A percentile compares a stretch with the other conserved stretches of the same genome.
Evolutionary conservation across 2,797 vertebrate genomes (phyloP).

Genomic region (Poecilia velifera): DNA sequence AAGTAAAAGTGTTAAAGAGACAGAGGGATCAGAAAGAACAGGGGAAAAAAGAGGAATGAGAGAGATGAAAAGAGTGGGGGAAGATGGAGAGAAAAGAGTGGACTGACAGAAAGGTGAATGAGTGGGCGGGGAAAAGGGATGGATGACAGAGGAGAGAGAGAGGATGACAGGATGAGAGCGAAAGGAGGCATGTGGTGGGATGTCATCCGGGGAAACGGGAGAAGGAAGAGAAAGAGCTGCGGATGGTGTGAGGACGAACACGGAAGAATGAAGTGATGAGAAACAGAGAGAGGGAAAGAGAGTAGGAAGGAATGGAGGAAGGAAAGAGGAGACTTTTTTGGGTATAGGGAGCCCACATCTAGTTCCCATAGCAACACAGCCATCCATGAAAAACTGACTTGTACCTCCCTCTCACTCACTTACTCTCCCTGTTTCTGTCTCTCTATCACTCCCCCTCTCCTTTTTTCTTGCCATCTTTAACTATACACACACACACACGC

Average conservation of each 20-base stretch:
- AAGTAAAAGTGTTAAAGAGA: constrained; percentile 86
- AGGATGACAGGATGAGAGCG: constrained; percentile 37
- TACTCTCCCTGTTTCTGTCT: constrained; percentile 68
- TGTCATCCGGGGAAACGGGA: constrained; percentile 51
- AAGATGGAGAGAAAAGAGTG: constrained; percentile 28
- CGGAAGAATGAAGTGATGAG: constrained; percentile 67
- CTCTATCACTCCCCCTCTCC: constrained; percentile 68
- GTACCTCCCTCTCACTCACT: constrained; percentile 76
- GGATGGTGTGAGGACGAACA: constrained; percentile 53
- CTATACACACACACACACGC: constrained; percentile 58
- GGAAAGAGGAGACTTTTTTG: constrained; percentile 81
- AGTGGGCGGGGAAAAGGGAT: constrained; percentile 36
- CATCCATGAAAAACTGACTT: constrained; percentile 84
- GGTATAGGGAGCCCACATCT: constrained; percentile 84
- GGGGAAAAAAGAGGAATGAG: constrained; percentile 28
- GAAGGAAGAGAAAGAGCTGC: constrained; percentile 56
- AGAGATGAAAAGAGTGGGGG: constrained; percentile 47
- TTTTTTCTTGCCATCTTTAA: constrained; percentile 61
- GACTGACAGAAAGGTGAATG: constrained; percentile 30
- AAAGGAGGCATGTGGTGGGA: constrained; percentile 63
- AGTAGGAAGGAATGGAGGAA: constrained; percentile 73
- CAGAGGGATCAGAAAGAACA: constrained; percentile 78
- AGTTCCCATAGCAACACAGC: constrained; percentile 89
- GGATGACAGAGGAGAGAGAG: constrained; percentile 17
- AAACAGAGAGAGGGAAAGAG: constrained; percentile 58